phyloP scores from a whole-genome alignment of 1,140 invertebrate genomes.

The Gryon sp. region DNA sequence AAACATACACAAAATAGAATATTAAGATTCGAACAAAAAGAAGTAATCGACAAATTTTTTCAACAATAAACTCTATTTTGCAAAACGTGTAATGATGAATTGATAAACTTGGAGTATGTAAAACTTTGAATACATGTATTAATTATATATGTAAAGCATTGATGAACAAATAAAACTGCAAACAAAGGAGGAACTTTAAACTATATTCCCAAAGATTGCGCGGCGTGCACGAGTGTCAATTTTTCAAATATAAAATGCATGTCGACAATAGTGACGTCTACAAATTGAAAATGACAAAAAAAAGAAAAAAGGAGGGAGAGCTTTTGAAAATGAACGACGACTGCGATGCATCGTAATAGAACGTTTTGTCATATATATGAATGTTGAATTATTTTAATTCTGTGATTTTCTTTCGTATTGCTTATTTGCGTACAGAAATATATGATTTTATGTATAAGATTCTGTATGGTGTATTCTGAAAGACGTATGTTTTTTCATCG shows the following conservation, averaged over 20 bases:
- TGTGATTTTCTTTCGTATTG: slow-evolving; percentile 68
- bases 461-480: slow-evolving; percentile 58
- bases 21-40: slow-evolving; percentile 3
- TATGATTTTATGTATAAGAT: slow-evolving; percentile 63
- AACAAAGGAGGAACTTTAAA: slow-evolving; percentile 38
- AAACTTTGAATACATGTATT: too few species aligned
- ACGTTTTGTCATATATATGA: slow-evolving; percentile 69
- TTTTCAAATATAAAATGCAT: slow-evolving; percentile 21
- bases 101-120: too few species aligned
- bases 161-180: not conserved
- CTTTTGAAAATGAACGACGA: slow-evolving; percentile 56
- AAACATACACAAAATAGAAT: not conserved
- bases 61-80: slow-evolving; percentile 29
- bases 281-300: too few species aligned
- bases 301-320: slow-evolving; percentile 18
- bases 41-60: slow-evolving; percentile 6
- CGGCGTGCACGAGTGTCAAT: slow-evolving; percentile 27
- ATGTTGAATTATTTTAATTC: slow-evolving; percentile 74
- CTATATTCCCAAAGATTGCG: slow-evolving; percentile 33
- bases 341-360: slow-evolving; percentile 66
- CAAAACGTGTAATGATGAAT: slow-evolving; percentile 15
- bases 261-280: slow-evolving; percentile 43
- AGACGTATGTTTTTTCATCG: slow-evolving; percentile 56
- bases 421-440: slow-evolving; percentile 64
- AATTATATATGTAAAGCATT: slow-evolving; percentile 5